These are phyloP conservation scores for Scomber scombrus DNA, from an alignment of 2,113 vertebrate genomes.

Conservation along the genomic window DNA sequence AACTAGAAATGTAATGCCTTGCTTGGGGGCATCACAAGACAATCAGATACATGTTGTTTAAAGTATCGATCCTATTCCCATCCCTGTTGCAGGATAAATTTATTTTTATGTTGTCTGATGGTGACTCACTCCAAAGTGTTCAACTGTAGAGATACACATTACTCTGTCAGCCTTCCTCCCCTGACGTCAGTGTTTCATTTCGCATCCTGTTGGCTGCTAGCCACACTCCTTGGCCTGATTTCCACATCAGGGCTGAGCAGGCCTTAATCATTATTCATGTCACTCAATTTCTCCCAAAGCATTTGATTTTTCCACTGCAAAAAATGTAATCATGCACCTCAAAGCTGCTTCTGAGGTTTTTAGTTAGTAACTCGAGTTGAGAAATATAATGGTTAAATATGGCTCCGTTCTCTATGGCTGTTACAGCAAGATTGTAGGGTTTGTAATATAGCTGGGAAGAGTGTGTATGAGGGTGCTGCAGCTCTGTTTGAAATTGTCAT, in stretches of 20 bases:
- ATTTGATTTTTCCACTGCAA: constrained; percentile 20
- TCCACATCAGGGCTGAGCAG: constrained; percentile 34
- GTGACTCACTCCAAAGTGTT: constrained; percentile 1
- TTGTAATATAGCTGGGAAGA: background rate
- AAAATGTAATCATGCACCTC: background rate
- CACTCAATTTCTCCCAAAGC: constrained; percentile 17
- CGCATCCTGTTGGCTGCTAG: constrained; percentile 11
- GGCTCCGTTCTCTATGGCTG: background rate
- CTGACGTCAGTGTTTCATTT: constrained; percentile 31
- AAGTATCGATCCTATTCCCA: background rate
- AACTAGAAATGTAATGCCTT: background rate
- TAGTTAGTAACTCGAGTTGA: too few relatives aligned
- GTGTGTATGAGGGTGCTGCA: background rate
- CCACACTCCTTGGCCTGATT: constrained; percentile 32
- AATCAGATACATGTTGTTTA: background rate
- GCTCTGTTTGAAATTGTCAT: background rate
- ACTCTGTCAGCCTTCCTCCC: background rate
- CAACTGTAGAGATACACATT: background rate
- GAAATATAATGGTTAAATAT: background rate
- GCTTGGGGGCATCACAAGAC: background rate
- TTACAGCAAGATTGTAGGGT: background rate
- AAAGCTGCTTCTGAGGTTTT: constrained; percentile 4
- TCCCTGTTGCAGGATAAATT: background rate
- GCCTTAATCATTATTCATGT: constrained; percentile 36
- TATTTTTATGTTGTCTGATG: background rate